Evolutionary conservation across 2,113 vertebrate genomes (phyloP).

Genomic region (Patagioenas fasciata): DNA sequence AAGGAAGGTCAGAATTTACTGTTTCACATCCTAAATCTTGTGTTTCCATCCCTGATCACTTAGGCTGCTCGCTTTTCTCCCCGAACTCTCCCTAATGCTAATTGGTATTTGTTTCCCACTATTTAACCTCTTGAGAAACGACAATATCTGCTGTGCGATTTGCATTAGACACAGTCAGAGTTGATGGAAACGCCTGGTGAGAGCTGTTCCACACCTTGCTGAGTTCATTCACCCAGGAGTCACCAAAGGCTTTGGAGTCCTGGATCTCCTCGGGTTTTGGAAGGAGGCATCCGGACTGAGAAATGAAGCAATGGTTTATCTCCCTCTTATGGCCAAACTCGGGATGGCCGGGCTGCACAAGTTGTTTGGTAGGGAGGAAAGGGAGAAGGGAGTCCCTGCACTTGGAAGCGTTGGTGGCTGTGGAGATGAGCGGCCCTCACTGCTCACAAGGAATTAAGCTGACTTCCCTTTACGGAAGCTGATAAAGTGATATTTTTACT

Average conservation of each 20-base stretch:
- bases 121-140: background rate
- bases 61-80: background rate
- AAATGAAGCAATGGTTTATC: slow-evolving; percentile 46
- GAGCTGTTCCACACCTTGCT: background rate
- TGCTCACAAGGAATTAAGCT: background rate
- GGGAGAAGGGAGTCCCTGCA: background rate
- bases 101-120: background rate
- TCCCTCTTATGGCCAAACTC: slow-evolving; percentile 56
- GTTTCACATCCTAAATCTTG: background rate
- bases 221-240: background rate
- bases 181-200: background rate
- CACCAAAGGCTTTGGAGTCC: background rate
- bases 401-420: background rate
- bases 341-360: background rate
- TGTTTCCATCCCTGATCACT: background rate
- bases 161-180: background rate
- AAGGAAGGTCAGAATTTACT: background rate
- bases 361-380: background rate
- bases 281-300: background rate
- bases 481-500: background rate
- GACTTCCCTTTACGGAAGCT: background rate
- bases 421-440: background rate
- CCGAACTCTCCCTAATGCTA: background rate
- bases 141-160: background rate
- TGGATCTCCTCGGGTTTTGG: background rate